Percentiles rank a stretch among this genome's conserved stretches.
phyloP scores from a whole-genome alignment of 2,888 invertebrate species.

The Oscheius onirici region DNA sequence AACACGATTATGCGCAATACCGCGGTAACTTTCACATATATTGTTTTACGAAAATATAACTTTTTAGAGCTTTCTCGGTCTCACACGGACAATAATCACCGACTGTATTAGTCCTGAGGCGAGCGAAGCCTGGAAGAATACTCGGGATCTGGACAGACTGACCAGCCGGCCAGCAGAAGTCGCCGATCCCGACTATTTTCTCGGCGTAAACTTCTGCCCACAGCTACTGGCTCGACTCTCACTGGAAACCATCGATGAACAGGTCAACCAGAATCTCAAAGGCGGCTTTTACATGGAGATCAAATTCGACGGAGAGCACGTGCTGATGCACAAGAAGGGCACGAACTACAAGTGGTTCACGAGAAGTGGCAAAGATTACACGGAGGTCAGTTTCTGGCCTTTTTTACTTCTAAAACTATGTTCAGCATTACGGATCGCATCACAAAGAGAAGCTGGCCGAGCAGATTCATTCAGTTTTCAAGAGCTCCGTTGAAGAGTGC shows the following conservation, averaged over 20 bases:
- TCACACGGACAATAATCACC: constrained; percentile 6
- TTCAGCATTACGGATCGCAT: constrained; percentile 28
- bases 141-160: constrained; percentile 18
- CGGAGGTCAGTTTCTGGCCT: constrained; percentile 30
- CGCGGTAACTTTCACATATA: constrained; percentile 36
- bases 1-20: constrained; percentile 50
- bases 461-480: constrained; percentile 61
- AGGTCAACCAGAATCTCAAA: constrained; percentile 22
- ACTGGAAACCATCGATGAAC: constrained; percentile 29
- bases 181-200: constrained; percentile 26
- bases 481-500: constrained; percentile 44
- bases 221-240: constrained; percentile 39
- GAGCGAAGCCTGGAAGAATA: constrained; percentile 29
- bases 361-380: constrained; percentile 61
- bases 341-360: constrained; percentile 63
- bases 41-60: neutral
- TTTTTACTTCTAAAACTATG: neutral
- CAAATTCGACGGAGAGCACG: constrained; percentile 70
- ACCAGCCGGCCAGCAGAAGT: constrained; percentile 7
- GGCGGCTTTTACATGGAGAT: constrained; percentile 63
- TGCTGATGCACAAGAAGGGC: constrained; percentile 60
- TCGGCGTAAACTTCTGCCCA: constrained; percentile 39
- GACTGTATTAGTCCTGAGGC: constrained; percentile 19
- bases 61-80: constrained; percentile 13
- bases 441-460: constrained; percentile 48